These are phyloP conservation scores for Psilopsiagon aymara DNA, from an alignment of 2,113 vertebrate species.

Conservation along the genomic window DNA sequence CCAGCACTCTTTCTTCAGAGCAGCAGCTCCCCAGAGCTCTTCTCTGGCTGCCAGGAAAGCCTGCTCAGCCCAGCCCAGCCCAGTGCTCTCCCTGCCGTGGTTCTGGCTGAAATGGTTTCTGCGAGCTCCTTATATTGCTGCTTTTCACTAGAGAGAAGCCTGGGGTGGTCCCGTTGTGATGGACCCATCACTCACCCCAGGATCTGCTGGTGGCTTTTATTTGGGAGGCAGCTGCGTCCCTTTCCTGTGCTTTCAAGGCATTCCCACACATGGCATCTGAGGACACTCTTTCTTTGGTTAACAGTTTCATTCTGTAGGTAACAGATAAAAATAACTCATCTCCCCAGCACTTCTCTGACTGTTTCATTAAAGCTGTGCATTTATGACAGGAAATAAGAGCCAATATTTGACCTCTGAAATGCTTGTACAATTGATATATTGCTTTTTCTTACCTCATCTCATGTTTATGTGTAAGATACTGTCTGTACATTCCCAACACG, in stretches of 20 bases:
- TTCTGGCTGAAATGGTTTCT: not conserved
- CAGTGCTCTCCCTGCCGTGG: not conserved
- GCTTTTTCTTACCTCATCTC: slow-evolving; percentile 49
- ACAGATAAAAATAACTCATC: not conserved
- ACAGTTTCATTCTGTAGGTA: not conserved
- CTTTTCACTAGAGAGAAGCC: not conserved
- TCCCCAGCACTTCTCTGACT: not conserved
- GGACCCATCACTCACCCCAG: not conserved
- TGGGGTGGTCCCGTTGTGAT: not conserved
- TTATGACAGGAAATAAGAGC: slow-evolving; percentile 27
- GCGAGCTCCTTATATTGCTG: not conserved
- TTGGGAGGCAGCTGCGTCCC: not conserved
- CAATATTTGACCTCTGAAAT: slow-evolving; percentile 4
- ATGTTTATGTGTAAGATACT: not conserved
- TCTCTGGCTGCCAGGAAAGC: not conserved
- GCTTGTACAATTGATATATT: not conserved
- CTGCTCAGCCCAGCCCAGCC: not conserved
- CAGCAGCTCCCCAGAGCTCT: not conserved
- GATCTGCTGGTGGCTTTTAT: not conserved
- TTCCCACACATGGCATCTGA: not conserved
- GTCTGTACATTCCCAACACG: not conserved
- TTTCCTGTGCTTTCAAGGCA: not conserved
- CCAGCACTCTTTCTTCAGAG: not conserved
- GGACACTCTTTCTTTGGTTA: not conserved
- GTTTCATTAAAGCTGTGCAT: not conserved